Percentiles rank a stretch among this genome's conserved stretches.
Evolutionary conservation across 2,113 vertebrate species (phyloP).

Genomic region (Aegithalos caudatus): DNA sequence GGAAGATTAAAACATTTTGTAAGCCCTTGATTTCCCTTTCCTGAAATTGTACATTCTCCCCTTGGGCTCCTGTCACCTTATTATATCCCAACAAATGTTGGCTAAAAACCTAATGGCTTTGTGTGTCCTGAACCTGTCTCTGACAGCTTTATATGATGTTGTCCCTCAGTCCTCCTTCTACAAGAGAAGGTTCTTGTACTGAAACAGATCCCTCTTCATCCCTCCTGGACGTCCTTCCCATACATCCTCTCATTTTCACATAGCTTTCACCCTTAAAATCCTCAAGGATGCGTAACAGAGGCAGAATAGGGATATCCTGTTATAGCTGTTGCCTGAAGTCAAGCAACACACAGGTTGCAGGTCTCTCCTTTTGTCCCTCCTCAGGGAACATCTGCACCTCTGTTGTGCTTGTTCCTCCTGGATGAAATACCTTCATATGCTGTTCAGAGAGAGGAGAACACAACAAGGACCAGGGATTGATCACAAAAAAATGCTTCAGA

Average conservation of each 20-base stretch:
- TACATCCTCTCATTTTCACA: background rate
- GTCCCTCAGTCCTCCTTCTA: background rate
- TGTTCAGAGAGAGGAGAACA: background rate
- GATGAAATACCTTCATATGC: background rate
- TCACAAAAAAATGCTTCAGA: background rate
- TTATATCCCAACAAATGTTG: background rate
- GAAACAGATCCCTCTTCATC: background rate
- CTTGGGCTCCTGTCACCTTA: background rate
- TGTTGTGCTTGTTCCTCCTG: background rate
- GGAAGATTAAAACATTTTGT: background rate
- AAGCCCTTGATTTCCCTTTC: background rate
- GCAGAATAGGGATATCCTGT: background rate
- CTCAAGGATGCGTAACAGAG: background rate
- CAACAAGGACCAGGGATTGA: rapidly evolving
- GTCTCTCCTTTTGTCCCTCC: background rate
- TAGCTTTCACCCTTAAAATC: background rate
- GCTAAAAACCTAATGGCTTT: background rate
- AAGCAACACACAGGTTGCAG: background rate
- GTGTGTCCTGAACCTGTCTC: background rate
- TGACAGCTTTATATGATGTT: background rate
- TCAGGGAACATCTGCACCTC: background rate
- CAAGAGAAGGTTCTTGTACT: background rate
- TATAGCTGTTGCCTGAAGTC: background rate
- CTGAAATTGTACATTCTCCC: background rate
- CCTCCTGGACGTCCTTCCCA: background rate